These are phyloP conservation scores for Halictus ligatus DNA, from an alignment of 2,888 invertebrate species.

Conservation along the genomic window DNA sequence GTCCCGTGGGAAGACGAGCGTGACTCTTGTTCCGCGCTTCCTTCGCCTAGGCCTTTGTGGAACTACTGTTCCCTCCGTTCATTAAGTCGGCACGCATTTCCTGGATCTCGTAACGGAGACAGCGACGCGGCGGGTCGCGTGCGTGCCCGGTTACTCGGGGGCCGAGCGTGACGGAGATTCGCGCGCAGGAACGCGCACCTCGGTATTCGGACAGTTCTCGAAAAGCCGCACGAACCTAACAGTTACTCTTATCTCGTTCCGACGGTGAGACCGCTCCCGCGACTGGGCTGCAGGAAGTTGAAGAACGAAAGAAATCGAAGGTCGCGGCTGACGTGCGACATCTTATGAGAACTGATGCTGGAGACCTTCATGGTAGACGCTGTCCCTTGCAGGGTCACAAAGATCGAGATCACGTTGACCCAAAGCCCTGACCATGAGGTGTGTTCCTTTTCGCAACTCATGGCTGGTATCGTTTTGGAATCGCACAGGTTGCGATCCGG, in stretches of 20 bases:
- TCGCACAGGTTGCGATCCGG: no score
- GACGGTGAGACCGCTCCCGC: no score
- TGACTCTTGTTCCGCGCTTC: constrained; percentile 23
- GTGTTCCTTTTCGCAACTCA: no score
- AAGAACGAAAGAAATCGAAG: background rate
- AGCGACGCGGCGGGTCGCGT: constrained; percentile 5
- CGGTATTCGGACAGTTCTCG: background rate
- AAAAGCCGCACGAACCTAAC: constrained; percentile 2
- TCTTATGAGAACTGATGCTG: background rate
- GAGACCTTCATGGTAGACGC: no score
- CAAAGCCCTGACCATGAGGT: no score
- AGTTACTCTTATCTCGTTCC: background rate
- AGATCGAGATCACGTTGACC: no score
- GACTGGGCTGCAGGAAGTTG: background rate
- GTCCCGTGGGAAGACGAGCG: constrained; percentile 21
- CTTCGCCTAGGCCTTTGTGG: constrained; percentile 4
- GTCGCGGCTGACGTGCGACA: background rate
- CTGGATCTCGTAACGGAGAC: constrained; percentile 19
- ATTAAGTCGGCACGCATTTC: constrained; percentile 26
- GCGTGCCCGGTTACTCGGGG: constrained; percentile 8
- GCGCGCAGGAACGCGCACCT: background rate
- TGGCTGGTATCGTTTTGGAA: no score
- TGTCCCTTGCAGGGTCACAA: no score
- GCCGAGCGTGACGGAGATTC: background rate
- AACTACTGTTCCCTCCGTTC: constrained; percentile 13